Base-by-base conservation (phyloP, 2,797 vertebrate genomes). In the Bufotes viridis region DNA sequence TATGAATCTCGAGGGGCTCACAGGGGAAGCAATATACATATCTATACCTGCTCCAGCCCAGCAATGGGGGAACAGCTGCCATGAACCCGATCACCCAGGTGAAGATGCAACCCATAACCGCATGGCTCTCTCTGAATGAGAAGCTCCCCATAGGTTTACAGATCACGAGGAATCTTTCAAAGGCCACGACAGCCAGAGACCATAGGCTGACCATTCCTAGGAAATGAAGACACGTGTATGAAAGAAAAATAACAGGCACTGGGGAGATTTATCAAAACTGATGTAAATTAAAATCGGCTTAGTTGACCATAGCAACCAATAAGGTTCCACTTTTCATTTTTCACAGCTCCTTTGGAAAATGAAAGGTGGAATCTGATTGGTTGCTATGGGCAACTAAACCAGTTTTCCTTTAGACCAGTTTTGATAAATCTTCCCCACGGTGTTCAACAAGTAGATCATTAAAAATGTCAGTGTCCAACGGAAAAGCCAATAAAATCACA, bases 131-230 rank as follows among this genome's bases (percentile, higher is more conserved):
- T 69, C 92, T 95, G 92, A 96, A 96, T 24, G 86, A 60, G 74
- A 96, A 96, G 91, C 93, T 96, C 1, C 95, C 94, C 0, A 96
- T 82, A 7, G 95, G 96, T 69, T 96, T 96, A 91, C 95, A 96
- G 90, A 96, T 92, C 53, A 96, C 94, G 88, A 96, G 90, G 93
- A 94, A 96, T 82, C 95, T 93, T 90, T 96, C 95, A 82, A 96
- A 93, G 0, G 95, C 95, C 67, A 96, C 78, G 74, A 96, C 94
- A 26, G 95, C 94, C 26, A 95, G 93, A 84, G 96, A 96, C 96
- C 96, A 96, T 26, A 96, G 91, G 90, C 94, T 94, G 10, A 96
- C 94, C 94, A 96, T 95, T 82, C 96, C 96, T 96, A 92, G 1
- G 4, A n/a, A 53, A 49, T n/a, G 15, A n/a, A 53, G 12, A 76